A percentile compares a stretch with the other conserved stretches of the same genome.
Conservation (phyloP, 2,888 invertebrate genomes). For the Brachypalpus laphriformis region DNA sequence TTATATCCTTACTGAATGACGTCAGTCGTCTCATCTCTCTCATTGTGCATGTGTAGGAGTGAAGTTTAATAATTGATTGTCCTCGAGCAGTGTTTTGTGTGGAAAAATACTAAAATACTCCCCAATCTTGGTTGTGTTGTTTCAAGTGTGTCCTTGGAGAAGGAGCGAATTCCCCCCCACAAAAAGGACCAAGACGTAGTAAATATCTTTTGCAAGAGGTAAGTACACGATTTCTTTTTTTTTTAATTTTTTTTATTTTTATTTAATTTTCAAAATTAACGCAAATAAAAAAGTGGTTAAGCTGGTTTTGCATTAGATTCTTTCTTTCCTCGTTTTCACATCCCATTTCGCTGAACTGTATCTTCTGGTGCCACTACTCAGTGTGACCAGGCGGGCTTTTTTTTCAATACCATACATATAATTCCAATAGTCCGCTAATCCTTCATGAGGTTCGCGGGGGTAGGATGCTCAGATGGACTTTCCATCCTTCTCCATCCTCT, state of each 20-base stretch:
- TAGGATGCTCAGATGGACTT: too few relatives aligned
- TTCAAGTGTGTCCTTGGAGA: slow-evolving; percentile 39
- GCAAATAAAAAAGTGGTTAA: slow-evolving; percentile 36
- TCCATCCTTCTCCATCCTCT: too few relatives aligned
- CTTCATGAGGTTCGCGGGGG: too few relatives aligned
- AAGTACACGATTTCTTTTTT: slow-evolving; percentile 47
- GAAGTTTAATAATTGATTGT: slow-evolving; percentile 57
- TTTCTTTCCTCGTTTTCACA: slow-evolving; percentile 3
- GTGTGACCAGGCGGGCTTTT: too few relatives aligned
- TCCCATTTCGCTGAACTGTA: slow-evolving; percentile 23
- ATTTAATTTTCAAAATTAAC: slow-evolving; percentile 1
- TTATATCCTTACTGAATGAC: slow-evolving; percentile 57
- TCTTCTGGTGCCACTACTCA: too few relatives aligned
- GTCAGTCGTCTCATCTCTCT: slow-evolving; percentile 31
- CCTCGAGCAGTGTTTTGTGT: slow-evolving; percentile 35
- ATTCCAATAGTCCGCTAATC: too few relatives aligned
- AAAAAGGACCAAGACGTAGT: slow-evolving; percentile 23
- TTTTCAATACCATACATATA: too few relatives aligned
- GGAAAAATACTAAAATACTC: slow-evolving; percentile 9
- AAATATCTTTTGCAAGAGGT: slow-evolving; percentile 37
- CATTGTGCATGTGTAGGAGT: slow-evolving; percentile 12
- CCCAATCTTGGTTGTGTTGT: slow-evolving; percentile 7
- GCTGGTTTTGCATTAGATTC: slow-evolving; percentile 51
- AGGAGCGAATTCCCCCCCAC: not conserved
- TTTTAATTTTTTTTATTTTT: not conserved